Conservation (phyloP, 23 tunicate species). For the Phallusia fumigata region DNA sequence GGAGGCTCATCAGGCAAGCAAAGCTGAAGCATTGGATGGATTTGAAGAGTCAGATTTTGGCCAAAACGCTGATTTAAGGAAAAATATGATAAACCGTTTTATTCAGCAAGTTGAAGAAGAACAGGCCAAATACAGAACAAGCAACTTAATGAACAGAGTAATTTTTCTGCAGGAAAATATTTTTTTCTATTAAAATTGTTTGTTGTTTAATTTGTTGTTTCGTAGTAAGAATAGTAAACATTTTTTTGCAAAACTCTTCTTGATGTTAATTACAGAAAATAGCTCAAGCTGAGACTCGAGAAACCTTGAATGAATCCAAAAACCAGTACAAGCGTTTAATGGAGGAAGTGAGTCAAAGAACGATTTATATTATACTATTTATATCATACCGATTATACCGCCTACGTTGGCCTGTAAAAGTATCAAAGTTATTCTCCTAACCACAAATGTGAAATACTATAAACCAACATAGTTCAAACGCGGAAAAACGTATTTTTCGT, state of each 20-base stretch:
- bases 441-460: too few species aligned
- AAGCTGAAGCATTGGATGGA: neutral
- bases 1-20: neutral
- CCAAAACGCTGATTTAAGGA: too few species aligned
- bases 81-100: neutral
- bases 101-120: neutral
- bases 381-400: too few species aligned
- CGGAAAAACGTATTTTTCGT: too few species aligned
- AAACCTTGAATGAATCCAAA: neutral
- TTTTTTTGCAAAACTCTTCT: neutral
- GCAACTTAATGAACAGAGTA: slow-evolving; percentile 1
- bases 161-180: neutral
- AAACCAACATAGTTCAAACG: too few species aligned
- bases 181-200: neutral
- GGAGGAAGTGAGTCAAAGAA: neutral
- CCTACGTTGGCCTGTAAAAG: too few species aligned
- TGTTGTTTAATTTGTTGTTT: neutral
- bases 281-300: neutral
- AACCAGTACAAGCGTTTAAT: neutral
- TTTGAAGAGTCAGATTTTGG: too few species aligned
- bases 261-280: neutral
- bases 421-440: too few species aligned
- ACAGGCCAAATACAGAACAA: neutral
- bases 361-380: too few species aligned
- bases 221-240: neutral